phyloP scores from a whole-genome alignment of 2,888 invertebrate species.

The Tetrapedia diversipes region DNA sequence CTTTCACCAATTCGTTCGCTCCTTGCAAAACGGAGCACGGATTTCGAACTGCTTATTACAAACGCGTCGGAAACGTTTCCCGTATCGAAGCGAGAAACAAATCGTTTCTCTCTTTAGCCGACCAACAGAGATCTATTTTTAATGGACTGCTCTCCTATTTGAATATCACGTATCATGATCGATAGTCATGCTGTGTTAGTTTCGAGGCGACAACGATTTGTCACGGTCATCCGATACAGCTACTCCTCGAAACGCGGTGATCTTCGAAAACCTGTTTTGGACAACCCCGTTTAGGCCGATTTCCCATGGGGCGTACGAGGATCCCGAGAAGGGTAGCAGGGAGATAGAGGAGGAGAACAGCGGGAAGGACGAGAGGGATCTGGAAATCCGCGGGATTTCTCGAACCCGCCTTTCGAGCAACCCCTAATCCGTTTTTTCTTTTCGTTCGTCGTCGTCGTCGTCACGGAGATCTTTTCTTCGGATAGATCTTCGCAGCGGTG shows the following conservation, averaged over 20 bases:
- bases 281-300: constrained; percentile 67
- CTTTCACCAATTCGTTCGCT: not conserved
- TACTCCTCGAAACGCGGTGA: constrained; percentile 58
- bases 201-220: constrained; percentile 57
- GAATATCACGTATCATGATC: constrained; percentile 43
- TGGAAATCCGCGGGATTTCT: constrained; percentile 71
- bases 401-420: constrained; percentile 63
- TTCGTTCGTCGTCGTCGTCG: constrained; percentile 27
- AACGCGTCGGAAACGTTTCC: not conserved
- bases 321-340: constrained; percentile 49
- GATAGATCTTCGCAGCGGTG: constrained; percentile 66
- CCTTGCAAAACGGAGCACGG: too few species aligned
- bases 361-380: constrained; percentile 28
- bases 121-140: constrained; percentile 13
- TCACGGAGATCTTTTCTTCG: constrained; percentile 50
- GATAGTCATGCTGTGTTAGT: constrained; percentile 36
- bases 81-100: not conserved
- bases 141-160: constrained; percentile 32
- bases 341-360: constrained; percentile 20
- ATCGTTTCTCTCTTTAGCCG: not conserved
- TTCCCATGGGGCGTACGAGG: constrained; percentile 64
- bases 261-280: constrained; percentile 68
- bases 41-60: not conserved
- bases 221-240: constrained; percentile 61
- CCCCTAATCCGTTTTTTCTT: constrained; percentile 67